Evolutionary conservation across 2,888 invertebrate genomes (phyloP).

Genomic region (Arrhopalites spinosus): DNA sequence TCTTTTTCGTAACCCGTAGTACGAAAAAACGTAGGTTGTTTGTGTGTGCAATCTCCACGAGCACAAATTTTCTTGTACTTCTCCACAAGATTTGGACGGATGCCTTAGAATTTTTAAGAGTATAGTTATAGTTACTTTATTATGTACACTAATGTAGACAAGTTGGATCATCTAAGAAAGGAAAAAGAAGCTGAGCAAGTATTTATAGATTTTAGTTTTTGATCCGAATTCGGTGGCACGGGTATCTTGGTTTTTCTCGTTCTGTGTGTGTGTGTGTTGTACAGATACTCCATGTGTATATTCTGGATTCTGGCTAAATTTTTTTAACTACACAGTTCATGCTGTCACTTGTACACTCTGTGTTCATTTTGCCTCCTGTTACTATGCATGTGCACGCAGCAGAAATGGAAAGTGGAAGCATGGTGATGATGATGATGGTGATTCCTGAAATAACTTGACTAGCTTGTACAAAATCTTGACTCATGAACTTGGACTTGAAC

Average conservation of each 20-base stretch:
- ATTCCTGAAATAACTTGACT: slow-evolving; percentile 24
- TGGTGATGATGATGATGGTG: background rate
- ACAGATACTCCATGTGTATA: background rate
- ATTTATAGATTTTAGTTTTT: slow-evolving; percentile 36
- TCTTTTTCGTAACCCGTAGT: too few relatives aligned
- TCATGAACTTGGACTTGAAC: slow-evolving; percentile 35
- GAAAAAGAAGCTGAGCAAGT: slow-evolving; percentile 11
- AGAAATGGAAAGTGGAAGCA: slow-evolving; percentile 26
- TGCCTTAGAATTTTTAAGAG: slow-evolving; percentile 8
- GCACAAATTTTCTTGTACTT: background rate
- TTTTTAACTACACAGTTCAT: too few relatives aligned
- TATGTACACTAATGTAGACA: background rate
- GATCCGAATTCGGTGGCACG: slow-evolving; percentile 28
- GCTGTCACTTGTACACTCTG: too few relatives aligned
- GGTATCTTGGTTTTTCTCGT: background rate
- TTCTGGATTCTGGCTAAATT: too few relatives aligned
- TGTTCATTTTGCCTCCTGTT: background rate
- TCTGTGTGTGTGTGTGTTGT: background rate
- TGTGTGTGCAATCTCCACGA: background rate
- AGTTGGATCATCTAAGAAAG: background rate
- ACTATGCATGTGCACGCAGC: background rate
- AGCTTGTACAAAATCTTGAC: slow-evolving; percentile 5
- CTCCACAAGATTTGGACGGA: background rate
- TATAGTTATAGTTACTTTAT: background rate
- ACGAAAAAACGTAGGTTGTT: too few relatives aligned